These are phyloP conservation scores for Allacma fusca DNA, from an alignment of 2,888 invertebrate genomes.

Conservation along the genomic window DNA sequence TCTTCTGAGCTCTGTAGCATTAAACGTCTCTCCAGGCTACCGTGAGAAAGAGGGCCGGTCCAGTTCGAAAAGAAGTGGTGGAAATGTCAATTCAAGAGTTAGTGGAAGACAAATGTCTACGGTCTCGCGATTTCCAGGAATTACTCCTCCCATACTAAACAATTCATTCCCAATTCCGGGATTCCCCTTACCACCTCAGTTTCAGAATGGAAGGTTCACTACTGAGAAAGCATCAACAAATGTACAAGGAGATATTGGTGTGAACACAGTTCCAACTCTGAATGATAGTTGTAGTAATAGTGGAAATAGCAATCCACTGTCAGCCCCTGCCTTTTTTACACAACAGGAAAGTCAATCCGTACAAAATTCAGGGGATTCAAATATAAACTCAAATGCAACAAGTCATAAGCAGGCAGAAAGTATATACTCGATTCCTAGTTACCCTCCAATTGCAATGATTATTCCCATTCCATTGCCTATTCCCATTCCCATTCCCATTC, in stretches of 20 bases:
- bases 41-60: conserved; percentile 10
- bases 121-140: conserved; percentile 31
- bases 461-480: conserved; percentile 50
- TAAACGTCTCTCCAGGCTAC: background rate
- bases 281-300: background rate
- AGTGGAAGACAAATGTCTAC: conserved; percentile 14
- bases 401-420: background rate
- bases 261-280: conserved; percentile 13
- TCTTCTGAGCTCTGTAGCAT: background rate
- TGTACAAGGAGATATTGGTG: background rate
- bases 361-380: background rate
- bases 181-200: conserved; percentile 22
- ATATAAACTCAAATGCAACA: too few relatives aligned
- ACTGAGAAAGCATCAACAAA: background rate
- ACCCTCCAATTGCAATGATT: conserved; percentile 41
- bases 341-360: background rate
- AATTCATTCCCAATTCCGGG: conserved; percentile 32
- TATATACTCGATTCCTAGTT: background rate
- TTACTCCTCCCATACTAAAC: conserved; percentile 14
- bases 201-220: conserved; percentile 18
- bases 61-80: background rate
- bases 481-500: conserved; percentile 50
- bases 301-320: background rate
- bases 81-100: conserved; percentile 8
- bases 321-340: background rate